Evolutionary conservation across 2,113 vertebrate species (phyloP), one percentile per base, ranked within the genome.

Genomic region (Porphyrio hochstetteri): DNA sequence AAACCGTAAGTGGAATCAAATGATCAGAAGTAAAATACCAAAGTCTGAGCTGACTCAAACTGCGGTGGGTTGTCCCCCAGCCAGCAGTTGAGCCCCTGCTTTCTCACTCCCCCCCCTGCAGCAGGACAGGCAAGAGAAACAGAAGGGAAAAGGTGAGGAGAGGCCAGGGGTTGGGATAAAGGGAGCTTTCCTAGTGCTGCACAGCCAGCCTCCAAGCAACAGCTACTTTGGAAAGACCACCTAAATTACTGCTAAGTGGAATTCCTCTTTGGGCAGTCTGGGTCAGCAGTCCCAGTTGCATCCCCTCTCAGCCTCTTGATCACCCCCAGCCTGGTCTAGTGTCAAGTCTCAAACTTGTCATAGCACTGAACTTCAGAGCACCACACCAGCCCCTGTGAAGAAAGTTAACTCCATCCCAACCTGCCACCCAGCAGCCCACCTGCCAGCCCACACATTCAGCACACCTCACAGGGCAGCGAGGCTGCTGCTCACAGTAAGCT

Each of bases 331-430:
- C 57, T 71, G 42, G 2, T 31, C 50, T 24, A 28, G 46, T 36
- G 52, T n/a, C 63, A 50, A 19, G n/a, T 23, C 50, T 57, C 59
- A 38, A 74, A 29, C 33, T 23, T 48, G 48, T 20, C 48, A 23
- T 12, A 48, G 48, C 48, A 48, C 11, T 5, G 11, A 48, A 48
- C 21, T 48, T 53, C 52, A 33, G 21, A 55, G 67, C 19, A 12
- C n/a, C 15, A 9, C 0, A 42, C 5, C 48, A 4, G 2, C 68
- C 64, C 17, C 64, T 23, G 3, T 2, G 35, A 18, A 29, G 21
- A 35, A 40, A 50, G 12, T 68, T 42, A 69, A 64, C 29, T 7
- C 36, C 10, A 23, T 35, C 56, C n/a, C 70, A 57, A 6, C 35
- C 77, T 20, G 18, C 33, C 48, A 48, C 7, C 10, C 31, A 52